Evolutionary conservation across 2,888 invertebrate species (phyloP), one percentile per base, ranked within the genome.

Genomic region (Trileptium ribeirensis): DNA sequence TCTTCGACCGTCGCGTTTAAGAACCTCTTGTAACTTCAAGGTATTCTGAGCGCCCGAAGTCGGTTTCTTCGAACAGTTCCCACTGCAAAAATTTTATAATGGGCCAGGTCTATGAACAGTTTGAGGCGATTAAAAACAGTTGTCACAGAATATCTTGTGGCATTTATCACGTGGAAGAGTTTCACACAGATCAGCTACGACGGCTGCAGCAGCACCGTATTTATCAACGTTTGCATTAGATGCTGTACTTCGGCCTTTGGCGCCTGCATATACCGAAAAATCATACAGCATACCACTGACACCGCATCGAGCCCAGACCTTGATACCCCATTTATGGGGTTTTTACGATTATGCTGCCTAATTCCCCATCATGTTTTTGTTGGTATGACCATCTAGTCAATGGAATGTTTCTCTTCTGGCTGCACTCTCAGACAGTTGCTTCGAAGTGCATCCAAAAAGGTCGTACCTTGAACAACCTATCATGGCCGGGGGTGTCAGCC

Each of bases 1-100:
- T 2, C 81, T 81, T 8, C 70, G 31, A 8, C 81, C 81, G 24
- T 81, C 39, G n/a, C 2, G n/a, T 40, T 81, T 81, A 33, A 81
- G 37, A n/a, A n/a, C n/a, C n/a, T n/a, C n/a, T n/a, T n/a, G n/a
- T n/a, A n/a, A n/a, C n/a, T n/a, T n/a, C n/a, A n/a, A n/a, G n/a
- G n/a, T n/a, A n/a, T n/a, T n/a, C n/a, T n/a, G n/a, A n/a, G n/a
- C n/a, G n/a, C n/a, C n/a, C n/a, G n/a, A n/a, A n/a, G n/a, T n/a
- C n/a, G n/a, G n/a, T n/a, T n/a, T n/a, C n/a, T n/a, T n/a, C n/a
- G n/a, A n/a, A n/a, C n/a, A n/a, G n/a, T n/a, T n/a, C n/a, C n/a
- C n/a, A n/a, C n/a, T n/a, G n/a, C n/a, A n/a, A n/a, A n/a, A n/a
- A n/a, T n/a, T n/a, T n/a, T n/a, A n/a, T n/a, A n/a, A n/a, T n/a